Base-by-base conservation (phyloP, 2,113 vertebrate species). In the Hippoglossus stenolepis region DNA sequence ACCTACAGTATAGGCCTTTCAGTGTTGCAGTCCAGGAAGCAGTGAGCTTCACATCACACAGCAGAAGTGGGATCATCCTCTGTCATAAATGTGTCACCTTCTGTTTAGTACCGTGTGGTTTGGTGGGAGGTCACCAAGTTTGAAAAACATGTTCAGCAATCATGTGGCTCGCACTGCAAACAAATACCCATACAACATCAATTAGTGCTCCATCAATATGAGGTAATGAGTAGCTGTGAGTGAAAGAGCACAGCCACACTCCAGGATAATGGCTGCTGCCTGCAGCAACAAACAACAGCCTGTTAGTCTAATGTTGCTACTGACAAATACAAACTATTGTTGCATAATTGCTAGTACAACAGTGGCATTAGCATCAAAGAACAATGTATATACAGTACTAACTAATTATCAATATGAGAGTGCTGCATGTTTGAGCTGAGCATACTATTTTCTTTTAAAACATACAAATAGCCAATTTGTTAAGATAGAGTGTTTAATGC, bases 131-230 rank as follows among this genome's bases (percentile, higher is more conserved):
- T 20, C 51, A 77, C 51, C 51, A 64, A 77, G 53, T 77, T 63
- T 68, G 53, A 65, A 73, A 73, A 62, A 3, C 74, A 58, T 17
- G 23, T 12, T 17, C 59, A 63, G 51, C 64, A 53, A 35, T 40
- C 60, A 54, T 60, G 67, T 31, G n/a, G 71, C 56, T 68, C 23
- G 20, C 71, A n/a, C 38, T 62, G 51, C 38, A 75, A 67, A 76
- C 68, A 80, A 76, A 72, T 12, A 76, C 8, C 64, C 43, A 73
- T 70, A 80, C 24, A 64, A 49, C 75, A 79, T 38, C 67, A 68
- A 79, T 85, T 85, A 79, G 62, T 59, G 57, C 71, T 72, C 23
- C 4, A 6, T 82, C 70, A 85, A 58, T 75, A 67, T 35, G 38
- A 70, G 74, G 70, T 82, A 78, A 78, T 70, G 70, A 81, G 73